Evolutionary conservation across 1,140 invertebrate species (phyloP).

Genomic region (Piezodorus guildinii): DNA sequence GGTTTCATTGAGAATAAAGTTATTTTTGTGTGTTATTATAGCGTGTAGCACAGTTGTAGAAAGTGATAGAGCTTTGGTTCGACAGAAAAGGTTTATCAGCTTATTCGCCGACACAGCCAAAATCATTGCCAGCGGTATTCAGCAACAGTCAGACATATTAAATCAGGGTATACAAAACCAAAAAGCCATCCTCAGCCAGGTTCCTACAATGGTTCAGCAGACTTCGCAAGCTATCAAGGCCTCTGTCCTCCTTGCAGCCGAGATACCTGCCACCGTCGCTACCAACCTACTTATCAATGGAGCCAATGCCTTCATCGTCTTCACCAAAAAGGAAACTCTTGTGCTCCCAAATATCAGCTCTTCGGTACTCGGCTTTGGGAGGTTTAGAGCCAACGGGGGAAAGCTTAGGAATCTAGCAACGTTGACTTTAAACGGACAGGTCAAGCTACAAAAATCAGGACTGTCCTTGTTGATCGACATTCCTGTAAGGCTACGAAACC

Average conservation of each 20-base stretch:
- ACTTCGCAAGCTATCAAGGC: background rate
- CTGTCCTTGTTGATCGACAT: background rate
- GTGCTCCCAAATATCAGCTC: background rate
- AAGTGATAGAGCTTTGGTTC: background rate
- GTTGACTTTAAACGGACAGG: background rate
- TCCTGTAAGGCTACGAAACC: background rate
- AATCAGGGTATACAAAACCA: too few species aligned
- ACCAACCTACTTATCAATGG: background rate
- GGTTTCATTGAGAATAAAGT: background rate
- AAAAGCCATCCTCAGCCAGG: background rate
- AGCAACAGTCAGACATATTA: too few species aligned
- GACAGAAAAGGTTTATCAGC: background rate
- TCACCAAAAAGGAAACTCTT: background rate
- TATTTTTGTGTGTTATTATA: background rate
- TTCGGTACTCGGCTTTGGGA: background rate
- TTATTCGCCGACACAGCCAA: background rate
- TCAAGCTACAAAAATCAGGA: background rate
- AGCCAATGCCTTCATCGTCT: background rate
- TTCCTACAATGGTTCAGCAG: background rate
- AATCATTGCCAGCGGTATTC: background rate
- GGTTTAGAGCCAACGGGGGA: background rate
- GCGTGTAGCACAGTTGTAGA: background rate
- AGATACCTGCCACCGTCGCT: background rate
- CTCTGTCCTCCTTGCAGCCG: background rate
- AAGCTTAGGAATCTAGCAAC: background rate